These are phyloP conservation scores for Ceyx erithaca DNA, from an alignment of 2,797 vertebrate genomes.

Conservation along the genomic window DNA sequence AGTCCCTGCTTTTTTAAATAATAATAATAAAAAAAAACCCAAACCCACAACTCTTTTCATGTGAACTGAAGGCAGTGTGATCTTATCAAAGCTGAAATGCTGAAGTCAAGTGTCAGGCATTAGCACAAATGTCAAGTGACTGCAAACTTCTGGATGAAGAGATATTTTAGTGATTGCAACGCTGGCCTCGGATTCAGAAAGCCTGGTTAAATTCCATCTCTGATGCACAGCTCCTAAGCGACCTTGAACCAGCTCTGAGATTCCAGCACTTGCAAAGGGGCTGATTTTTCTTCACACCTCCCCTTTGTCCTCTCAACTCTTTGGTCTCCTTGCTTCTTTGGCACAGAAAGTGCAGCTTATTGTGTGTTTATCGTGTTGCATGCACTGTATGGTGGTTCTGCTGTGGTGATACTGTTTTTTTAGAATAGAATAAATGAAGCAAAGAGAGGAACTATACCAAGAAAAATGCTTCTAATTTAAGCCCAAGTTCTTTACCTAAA, in stretches of 20 bases:
- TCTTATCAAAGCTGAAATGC: conserved; percentile 44
- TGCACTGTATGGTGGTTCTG: not conserved
- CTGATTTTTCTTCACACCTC: not conserved
- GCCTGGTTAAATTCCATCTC: not conserved
- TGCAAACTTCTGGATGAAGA: conserved; percentile 26
- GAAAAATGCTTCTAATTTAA: not conserved
- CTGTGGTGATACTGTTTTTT: not conserved
- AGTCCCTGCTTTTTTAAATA: not conserved
- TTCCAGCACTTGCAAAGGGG: not conserved
- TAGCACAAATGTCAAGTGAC: conserved; percentile 61
- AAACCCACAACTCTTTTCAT: not conserved
- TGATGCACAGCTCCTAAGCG: not conserved
- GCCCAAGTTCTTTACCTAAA: not conserved
- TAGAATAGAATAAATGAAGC: not conserved
- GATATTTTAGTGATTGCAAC: conserved; percentile 12
- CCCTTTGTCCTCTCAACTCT: not conserved
- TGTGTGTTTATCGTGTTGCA: not conserved
- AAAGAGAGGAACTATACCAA: not conserved
- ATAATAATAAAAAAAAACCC: too few species aligned
- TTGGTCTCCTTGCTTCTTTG: not conserved
- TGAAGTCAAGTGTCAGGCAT: conserved; percentile 44
- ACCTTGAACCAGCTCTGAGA: conserved; percentile 3
- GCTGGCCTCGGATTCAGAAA: not conserved
- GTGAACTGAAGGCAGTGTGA: not conserved
- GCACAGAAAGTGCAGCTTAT: not conserved